Conservation (phyloP, 2,888 invertebrate genomes). For the Arrhopalites spinosus region DNA sequence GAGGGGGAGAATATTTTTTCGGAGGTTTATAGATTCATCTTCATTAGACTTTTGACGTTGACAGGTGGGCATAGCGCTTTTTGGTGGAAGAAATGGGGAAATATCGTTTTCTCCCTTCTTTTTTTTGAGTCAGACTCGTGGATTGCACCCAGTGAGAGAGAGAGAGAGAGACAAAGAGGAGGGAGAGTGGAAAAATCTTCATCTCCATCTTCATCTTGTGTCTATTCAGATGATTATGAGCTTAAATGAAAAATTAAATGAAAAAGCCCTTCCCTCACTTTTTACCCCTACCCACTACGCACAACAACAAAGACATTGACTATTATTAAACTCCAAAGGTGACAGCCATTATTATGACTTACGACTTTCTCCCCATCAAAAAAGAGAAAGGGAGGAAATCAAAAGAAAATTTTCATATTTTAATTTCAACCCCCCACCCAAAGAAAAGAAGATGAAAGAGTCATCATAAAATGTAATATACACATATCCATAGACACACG, state of each 20-base stretch:
- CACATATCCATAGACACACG: no score
- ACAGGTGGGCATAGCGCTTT: conserved; percentile 24
- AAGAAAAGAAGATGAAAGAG: not conserved
- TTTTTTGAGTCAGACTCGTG: no score
- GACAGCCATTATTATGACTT: conserved; percentile 16
- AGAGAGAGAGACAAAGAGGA: no score
- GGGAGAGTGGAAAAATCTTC: conserved; percentile 13
- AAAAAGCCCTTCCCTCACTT: not conserved
- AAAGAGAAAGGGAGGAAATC: not conserved
- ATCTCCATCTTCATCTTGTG: conserved; percentile 6
- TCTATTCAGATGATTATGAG: not conserved
- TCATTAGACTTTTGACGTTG: conserved; percentile 27
- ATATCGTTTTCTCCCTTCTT: conserved; percentile 11
- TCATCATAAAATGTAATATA: not conserved
- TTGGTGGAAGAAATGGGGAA: conserved; percentile 21
- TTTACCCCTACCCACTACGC: not conserved
- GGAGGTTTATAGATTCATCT: conserved; percentile 17
- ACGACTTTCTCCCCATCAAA: not conserved
- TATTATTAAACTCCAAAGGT: conserved; percentile 17
- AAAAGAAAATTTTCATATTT: conserved; percentile 18
- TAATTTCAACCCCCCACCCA: not conserved
- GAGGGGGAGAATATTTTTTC: not conserved
- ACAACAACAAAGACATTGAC: not conserved
- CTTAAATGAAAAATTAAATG: conserved; percentile 23
- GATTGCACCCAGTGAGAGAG: no score